phyloP scores from a whole-genome alignment of 2,113 vertebrate genomes.

The Callithrix jacchus region DNA sequence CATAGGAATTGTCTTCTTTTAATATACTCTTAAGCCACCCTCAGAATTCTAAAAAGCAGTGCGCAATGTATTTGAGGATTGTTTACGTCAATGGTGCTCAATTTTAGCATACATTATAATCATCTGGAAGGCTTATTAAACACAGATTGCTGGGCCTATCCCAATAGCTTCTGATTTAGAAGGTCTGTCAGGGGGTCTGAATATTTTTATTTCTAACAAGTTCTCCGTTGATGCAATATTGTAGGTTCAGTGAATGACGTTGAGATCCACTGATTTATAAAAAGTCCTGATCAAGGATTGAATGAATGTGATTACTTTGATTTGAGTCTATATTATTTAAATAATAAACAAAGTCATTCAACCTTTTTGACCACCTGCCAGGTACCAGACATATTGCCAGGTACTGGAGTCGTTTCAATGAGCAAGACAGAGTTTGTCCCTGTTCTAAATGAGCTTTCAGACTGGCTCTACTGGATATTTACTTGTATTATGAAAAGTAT shows the following conservation, averaged over 20 bases:
- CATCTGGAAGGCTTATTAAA: neutral
- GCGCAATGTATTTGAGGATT: neutral
- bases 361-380: neutral
- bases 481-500: neutral
- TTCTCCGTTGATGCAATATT: neutral
- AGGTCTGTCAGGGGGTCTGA: neutral
- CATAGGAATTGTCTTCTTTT: neutral
- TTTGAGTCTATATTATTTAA: neutral
- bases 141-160: neutral
- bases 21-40: neutral
- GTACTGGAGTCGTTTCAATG: neutral
- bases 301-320: neutral
- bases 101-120: neutral
- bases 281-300: neutral
- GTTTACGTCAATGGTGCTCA: neutral
- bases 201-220: neutral
- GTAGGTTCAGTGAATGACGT: neutral
- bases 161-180: neutral
- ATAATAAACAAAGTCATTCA: neutral
- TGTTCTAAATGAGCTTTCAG: neutral
- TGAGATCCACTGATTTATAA: neutral
- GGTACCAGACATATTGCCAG: neutral
- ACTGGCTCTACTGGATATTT: neutral
- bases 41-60: slow-evolving; percentile 1
- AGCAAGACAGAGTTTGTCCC: neutral